Evolutionary conservation across 1,140 invertebrate species (phyloP), one percentile per base, ranked within the genome.

Genomic region (Pogonomyrmex barbatus): DNA sequence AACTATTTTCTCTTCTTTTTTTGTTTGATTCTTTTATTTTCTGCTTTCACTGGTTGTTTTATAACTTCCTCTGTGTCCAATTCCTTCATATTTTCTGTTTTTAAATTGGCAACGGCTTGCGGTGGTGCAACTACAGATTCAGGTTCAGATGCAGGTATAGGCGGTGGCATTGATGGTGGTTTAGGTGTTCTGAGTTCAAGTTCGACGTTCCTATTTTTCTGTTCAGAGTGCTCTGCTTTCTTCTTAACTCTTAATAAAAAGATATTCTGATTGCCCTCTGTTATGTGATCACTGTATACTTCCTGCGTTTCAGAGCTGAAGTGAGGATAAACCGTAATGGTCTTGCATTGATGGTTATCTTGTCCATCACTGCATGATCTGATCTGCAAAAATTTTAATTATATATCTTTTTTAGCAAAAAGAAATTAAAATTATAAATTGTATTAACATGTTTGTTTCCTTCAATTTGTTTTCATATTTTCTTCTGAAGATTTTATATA

Each of bases 101-200:
- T 14, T 36, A 65, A 1, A 36, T 70, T 39, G 14, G 0, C 4
- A 36, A 12, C 4, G 4, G 14, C 1, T 42, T 67, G 56, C 4
- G 10, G 10, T 52, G 6, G 1, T 56, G 42, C 12, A 30, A 39
- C 45, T 52, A 76, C 76, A 17, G 85, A 60, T 30, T 4, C n/a
- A 42, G 85, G 30, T 10, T 52, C 58, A 9, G 76, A 65, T n/a
- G 81, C 4, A 10, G 84, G 47, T 17, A 60, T 47, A 8, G 68
- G 75, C 10, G 82, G 68, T 6, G 76, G 86, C 52, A 62, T 89
- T n/a, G 90, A 84, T 73, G 87, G 91, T 67, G 87, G 91, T 63
- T 91, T 95, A 2, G 94, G 94, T 4, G 94, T 94, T 52, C 90
- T 91, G 42, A 95, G 62, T 68, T 95, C 94, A 4, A 95, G 63